A percentile compares a stretch with the other conserved stretches of the same genome.
phyloP scores from a whole-genome alignment of 2,888 invertebrate genomes.

The Rotaria magnacalcarata region DNA sequence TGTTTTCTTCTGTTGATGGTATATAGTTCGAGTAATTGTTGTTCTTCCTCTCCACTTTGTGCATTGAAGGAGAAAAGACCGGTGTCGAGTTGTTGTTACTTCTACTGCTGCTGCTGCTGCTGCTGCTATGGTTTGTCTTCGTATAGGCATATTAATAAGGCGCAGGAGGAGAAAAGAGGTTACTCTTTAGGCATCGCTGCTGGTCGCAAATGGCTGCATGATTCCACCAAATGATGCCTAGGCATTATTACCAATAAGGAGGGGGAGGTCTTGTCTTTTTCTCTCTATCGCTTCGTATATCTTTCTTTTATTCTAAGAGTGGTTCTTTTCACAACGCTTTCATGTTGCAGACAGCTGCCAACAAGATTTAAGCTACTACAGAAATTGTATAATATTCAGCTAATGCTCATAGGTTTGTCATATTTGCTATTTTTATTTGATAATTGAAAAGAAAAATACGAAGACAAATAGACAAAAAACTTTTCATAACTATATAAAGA shows the following conservation, averaged over 20 bases:
- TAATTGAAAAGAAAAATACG: not conserved
- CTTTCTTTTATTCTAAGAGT: not conserved
- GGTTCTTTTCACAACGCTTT: not conserved
- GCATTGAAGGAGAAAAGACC: conserved; percentile 26
- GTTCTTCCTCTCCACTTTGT: not conserved
- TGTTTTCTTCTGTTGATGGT: not conserved
- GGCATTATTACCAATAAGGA: not conserved
- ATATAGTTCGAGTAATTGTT: not conserved
- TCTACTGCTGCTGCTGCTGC: not conserved
- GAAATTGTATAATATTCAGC: not conserved
- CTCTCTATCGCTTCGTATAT: not conserved
- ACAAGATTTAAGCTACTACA: not conserved
- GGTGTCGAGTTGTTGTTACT: conserved; percentile 1
- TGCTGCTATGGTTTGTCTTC: not conserved
- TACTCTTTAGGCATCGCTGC: not conserved
- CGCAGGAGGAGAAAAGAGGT: conserved; percentile 15
- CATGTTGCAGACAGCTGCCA: not conserved
- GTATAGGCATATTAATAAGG: not conserved
- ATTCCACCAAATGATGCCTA: not conserved
- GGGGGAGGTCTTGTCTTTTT: not conserved
- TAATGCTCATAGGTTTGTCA: conserved; percentile 22
- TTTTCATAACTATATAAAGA: not conserved
- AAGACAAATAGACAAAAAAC: not conserved
- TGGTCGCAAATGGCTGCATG: not conserved
- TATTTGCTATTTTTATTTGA: not conserved